phyloP scores from a whole-genome alignment of 2,888 invertebrate species.

The Lycophotia porphyrea region DNA sequence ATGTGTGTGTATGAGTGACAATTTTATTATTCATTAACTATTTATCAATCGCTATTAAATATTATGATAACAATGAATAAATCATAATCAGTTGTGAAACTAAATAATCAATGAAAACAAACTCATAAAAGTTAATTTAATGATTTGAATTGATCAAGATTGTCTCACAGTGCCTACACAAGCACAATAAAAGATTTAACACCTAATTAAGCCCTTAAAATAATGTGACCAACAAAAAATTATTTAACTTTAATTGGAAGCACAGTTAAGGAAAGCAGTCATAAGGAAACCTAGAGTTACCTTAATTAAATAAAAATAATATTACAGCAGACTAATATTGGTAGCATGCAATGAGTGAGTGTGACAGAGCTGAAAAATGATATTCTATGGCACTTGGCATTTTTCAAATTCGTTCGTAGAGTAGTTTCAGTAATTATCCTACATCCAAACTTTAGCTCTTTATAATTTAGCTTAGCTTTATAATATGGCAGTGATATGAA shows the following conservation, averaged over 20 bases:
- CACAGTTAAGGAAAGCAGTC: conserved; percentile 3
- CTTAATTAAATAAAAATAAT: too few relatives aligned
- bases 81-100: too few relatives aligned
- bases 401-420: too few relatives aligned
- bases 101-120: neutral
- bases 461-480: too few relatives aligned
- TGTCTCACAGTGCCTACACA: neutral
- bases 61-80: neutral
- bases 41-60: neutral
- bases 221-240: neutral
- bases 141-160: neutral
- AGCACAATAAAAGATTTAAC: neutral
- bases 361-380: neutral
- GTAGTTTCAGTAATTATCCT: too few relatives aligned
- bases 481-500: too few relatives aligned
- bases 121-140: neutral
- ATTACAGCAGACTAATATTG: neutral
- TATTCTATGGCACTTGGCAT: neutral
- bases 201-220: neutral
- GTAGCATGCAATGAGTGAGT: neutral
- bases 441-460: too few relatives aligned
- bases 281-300: neutral
- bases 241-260: neutral
- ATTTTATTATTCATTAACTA: neutral
- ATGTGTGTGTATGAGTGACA: too few relatives aligned